Base-by-base conservation (phyloP, 2,888 invertebrate genomes). In the Onchidella celtica region DNA sequence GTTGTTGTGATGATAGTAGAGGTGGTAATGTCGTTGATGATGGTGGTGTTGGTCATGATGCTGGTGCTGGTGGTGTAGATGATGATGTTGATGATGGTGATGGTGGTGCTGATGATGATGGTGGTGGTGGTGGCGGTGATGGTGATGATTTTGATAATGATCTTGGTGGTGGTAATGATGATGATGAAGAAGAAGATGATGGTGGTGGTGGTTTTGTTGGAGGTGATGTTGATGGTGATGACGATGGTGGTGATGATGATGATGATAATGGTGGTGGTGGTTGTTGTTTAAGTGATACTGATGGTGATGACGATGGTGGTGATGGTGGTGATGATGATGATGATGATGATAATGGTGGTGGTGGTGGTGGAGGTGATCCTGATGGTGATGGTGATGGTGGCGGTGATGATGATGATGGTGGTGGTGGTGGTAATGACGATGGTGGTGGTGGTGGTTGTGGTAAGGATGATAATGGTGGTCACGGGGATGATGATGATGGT, bases 11-110 rank as follows among this genome's bases (percentile, higher is more conserved):
- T 6, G 69, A 69, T 34, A 38, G 3, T 36, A 9, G 36, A 21
- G 36, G 36, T 69, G n/a, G 38, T 69, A n/a, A 21, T 34, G 14
- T n/a, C 6, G 36, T 21, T 36, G 69, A 1, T 24, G 29, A 27
- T 47, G 29, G n/a, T 72, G 17, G 29, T 21, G n/a, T n/a, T n/a
- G n/a, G n/a, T n/a, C n/a, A n/a, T n/a, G n/a, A n/a, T n/a, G n/a
- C n/a, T n/a, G n/a, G 34, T 73, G 34, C 21, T 73, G 29, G 32
- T 73, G 36, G 36, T 73, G 73, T 21, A 14, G 6, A 24, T 73
- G 17, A 32, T 29, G 21, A 32, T 21, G 66, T 11, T 59, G 59
- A n/a, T 59, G n/a, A n/a, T 24, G 59, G n/a, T 59, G 59, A 59
- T n/a, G 9, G 59, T 59, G 17, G 59, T 59, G 24, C 3, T 59